Conservation (phyloP, 2,113 vertebrate species). For the Scytalopus superciliaris region DNA sequence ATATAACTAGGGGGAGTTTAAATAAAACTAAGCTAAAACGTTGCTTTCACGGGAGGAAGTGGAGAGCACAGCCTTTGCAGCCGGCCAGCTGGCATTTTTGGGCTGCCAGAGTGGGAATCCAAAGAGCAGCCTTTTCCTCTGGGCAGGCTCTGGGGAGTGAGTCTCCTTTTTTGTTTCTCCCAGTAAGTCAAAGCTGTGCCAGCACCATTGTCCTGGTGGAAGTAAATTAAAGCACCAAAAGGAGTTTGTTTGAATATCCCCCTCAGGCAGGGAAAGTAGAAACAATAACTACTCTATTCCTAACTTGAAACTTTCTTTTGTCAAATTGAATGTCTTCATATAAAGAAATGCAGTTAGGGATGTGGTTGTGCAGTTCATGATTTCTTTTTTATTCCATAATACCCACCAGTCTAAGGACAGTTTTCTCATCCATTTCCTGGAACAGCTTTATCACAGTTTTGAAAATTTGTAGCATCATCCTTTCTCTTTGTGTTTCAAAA, state of each 20-base stretch:
- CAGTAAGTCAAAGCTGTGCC: constrained; percentile 14
- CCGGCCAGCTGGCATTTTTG: not conserved
- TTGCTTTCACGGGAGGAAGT: not conserved
- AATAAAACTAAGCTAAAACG: not conserved
- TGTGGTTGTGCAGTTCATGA: not conserved
- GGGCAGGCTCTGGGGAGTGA: not conserved
- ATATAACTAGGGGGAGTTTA: not conserved
- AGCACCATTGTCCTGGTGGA: constrained; percentile 53
- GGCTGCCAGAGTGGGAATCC: constrained; percentile 1
- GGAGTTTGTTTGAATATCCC: constrained; percentile 20
- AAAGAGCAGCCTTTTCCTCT: constrained; percentile 12
- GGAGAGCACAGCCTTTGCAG: not conserved
- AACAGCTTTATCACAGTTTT: not conserved
- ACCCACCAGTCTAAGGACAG: not conserved
- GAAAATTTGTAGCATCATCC: not conserved
- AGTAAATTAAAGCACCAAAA: constrained; percentile 50
- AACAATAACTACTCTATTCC: constrained; percentile 38
- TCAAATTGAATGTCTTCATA: not conserved
- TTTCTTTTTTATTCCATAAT: not conserved
- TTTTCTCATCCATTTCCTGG: not conserved
- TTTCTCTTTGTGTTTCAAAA: not conserved
- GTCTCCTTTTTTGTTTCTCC: not conserved
- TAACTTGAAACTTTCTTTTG: constrained; percentile 46
- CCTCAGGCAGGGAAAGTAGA: constrained; percentile 4
- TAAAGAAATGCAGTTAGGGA: not conserved